A percentile compares a stretch with the other conserved stretches of the same genome.
These are phyloP conservation scores for Holothuria glaberrima DNA, from an alignment of 35 echinoderm and acorn worm species.

Conservation along the genomic window DNA sequence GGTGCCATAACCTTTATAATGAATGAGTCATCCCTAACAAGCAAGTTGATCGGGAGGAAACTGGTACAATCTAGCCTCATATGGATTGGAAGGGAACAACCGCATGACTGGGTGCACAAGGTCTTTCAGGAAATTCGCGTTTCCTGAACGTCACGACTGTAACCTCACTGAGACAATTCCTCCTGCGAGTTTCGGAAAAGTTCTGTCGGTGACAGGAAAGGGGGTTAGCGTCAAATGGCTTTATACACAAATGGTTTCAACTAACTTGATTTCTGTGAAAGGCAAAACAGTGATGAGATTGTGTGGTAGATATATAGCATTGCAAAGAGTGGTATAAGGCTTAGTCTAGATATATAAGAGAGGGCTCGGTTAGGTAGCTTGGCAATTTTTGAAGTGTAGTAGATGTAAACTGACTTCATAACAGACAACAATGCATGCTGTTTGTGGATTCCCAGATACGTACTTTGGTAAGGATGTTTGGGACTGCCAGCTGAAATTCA, in stretches of 20 bases:
- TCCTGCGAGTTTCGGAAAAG: constrained; percentile 21
- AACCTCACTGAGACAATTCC: constrained; percentile 8
- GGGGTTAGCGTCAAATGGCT: no score
- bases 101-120: constrained; percentile 3
- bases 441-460: constrained; percentile 30
- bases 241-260: no score
- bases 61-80: constrained; percentile 4
- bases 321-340: not conserved
- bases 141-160: constrained; percentile 37
- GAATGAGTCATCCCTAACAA: not conserved
- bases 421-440: constrained; percentile 26
- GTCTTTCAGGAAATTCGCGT: not conserved
- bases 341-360: not conserved
- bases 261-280: not conserved
- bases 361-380: not conserved
- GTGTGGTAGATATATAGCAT: not conserved
- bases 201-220: constrained; percentile 16
- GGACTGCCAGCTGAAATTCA: no score
- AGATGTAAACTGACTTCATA: not conserved
- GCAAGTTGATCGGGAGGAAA: constrained; percentile 41
- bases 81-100: constrained; percentile 12
- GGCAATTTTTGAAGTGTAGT: not conserved
- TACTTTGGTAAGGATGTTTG: constrained; percentile 24
- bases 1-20: not conserved
- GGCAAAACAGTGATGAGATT: not conserved